Conservation (phyloP, 1,140 invertebrate species). For the Patella vulgata region DNA sequence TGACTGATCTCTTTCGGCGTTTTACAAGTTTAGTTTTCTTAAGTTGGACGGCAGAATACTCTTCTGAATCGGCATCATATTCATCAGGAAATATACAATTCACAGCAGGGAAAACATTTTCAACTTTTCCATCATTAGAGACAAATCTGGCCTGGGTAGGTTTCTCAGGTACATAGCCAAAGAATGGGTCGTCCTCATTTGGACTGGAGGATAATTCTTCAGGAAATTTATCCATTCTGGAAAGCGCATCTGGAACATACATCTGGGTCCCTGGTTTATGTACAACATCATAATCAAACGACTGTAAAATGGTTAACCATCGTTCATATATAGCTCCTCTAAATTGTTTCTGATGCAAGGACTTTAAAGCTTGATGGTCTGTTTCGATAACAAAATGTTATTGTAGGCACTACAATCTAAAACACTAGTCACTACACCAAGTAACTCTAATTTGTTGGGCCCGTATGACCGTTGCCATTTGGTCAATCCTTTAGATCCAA, state of each 20-base stretch:
- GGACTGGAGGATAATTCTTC: constrained; percentile 12
- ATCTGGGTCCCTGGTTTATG: constrained; percentile 19
- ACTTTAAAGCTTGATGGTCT: constrained; percentile 20
- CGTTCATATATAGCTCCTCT: constrained; percentile 24
- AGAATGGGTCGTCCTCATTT: constrained; percentile 15
- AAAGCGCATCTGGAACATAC: constrained; percentile 25
- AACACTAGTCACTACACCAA: constrained; percentile 10
- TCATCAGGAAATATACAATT: neutral
- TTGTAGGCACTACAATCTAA: constrained; percentile 17
- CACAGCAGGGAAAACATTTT: neutral
- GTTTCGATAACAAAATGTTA: constrained; percentile 16
- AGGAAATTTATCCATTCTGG: constrained; percentile 1
- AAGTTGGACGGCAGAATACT: neutral
- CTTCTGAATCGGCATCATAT: constrained; percentile 14
- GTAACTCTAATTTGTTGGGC: constrained; percentile 22
- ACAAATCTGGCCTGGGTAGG: neutral
- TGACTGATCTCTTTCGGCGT: too few species aligned
- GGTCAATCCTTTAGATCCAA: constrained; percentile 18
- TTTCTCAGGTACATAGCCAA: constrained; percentile 14
- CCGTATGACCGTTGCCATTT: constrained; percentile 23
- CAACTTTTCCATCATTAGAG: neutral
- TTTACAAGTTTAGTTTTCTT: neutral
- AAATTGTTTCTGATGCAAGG: constrained; percentile 19
- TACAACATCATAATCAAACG: constrained; percentile 19
- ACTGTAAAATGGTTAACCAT: constrained; percentile 22